Evolutionary conservation across 2,797 vertebrate species (phyloP).

Genomic region (Rousettus madagascariensis): DNA sequence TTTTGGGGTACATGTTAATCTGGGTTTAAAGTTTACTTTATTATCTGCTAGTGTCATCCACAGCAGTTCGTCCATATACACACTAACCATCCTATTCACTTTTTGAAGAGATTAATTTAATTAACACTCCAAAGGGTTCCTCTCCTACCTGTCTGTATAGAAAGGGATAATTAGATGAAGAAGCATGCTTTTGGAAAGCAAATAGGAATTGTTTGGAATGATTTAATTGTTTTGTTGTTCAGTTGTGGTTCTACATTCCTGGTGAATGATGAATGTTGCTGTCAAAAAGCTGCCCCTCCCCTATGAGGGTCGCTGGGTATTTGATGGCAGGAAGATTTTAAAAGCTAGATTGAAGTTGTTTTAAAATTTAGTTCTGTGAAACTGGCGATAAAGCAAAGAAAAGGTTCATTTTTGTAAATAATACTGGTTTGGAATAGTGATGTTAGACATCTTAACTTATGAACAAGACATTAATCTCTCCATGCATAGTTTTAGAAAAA

Average conservation of each 20-base stretch:
- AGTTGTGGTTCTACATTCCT: constrained; percentile 65
- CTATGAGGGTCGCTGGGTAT: not conserved
- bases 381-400: constrained; percentile 60
- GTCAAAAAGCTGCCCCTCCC: constrained; percentile 14
- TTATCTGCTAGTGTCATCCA: constrained; percentile 22
- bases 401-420: constrained; percentile 74
- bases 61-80: not conserved
- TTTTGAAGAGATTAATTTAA: constrained; percentile 61
- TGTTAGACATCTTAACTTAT: constrained; percentile 72
- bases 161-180: constrained; percentile 56
- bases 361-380: constrained; percentile 58
- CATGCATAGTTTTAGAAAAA: constrained; percentile 66
- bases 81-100: constrained; percentile 31
- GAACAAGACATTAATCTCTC: constrained; percentile 70
- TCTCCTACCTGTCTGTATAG: constrained; percentile 48
- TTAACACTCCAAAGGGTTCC: constrained; percentile 1
- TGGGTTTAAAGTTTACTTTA: constrained; percentile 48
- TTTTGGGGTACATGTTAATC: not conserved
- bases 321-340: constrained; percentile 60
- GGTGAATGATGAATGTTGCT: constrained; percentile 64
- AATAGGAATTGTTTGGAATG: constrained; percentile 63
- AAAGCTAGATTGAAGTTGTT: constrained; percentile 60
- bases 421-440: constrained; percentile 61
- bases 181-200: constrained; percentile 70
- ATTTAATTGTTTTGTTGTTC: constrained; percentile 46